Percentiles rank a stretch among this genome's conserved stretches.
Conservation (phyloP, 2,113 vertebrate species). For the Cephalopterus ornatus region DNA sequence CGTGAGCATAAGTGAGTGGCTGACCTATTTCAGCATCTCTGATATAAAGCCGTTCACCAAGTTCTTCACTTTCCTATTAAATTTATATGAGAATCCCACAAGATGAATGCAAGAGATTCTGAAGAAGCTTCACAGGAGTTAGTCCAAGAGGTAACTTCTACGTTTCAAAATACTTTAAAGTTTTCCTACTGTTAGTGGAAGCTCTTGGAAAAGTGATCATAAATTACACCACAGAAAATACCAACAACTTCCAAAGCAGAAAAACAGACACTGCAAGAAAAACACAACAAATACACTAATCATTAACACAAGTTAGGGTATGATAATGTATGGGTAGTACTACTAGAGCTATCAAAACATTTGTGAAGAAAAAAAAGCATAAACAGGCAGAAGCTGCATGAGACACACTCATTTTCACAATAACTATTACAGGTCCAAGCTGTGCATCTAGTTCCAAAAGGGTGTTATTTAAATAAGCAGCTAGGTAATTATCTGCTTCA, state of each 20-base stretch:
- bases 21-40: not conserved
- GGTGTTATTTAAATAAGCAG: slow-evolving; percentile 53
- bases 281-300: not conserved
- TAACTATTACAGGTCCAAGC: slow-evolving; percentile 24
- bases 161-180: not conserved
- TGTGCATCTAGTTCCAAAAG: slow-evolving; percentile 26
- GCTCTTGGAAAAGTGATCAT: not conserved
- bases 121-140: not conserved
- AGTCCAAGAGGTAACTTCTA: not conserved
- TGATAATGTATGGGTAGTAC: not conserved
- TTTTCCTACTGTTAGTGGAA: not conserved
- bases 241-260: not conserved
- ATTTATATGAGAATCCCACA: not conserved
- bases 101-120: not conserved
- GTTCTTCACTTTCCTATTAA: not conserved
- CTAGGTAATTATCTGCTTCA: slow-evolving; percentile 35
- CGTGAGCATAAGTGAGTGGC: accelerated
- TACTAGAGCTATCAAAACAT: slow-evolving; percentile 41
- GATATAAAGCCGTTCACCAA: not conserved
- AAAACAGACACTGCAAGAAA: not conserved
- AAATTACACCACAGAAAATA: not conserved
- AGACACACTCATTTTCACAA: slow-evolving; percentile 12
- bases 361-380: not conserved
- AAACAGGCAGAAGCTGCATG: not conserved
- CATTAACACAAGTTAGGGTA: not conserved